phyloP scores from a whole-genome alignment of 2,113 vertebrate genomes.

The Tetraodon nigroviridis region DNA sequence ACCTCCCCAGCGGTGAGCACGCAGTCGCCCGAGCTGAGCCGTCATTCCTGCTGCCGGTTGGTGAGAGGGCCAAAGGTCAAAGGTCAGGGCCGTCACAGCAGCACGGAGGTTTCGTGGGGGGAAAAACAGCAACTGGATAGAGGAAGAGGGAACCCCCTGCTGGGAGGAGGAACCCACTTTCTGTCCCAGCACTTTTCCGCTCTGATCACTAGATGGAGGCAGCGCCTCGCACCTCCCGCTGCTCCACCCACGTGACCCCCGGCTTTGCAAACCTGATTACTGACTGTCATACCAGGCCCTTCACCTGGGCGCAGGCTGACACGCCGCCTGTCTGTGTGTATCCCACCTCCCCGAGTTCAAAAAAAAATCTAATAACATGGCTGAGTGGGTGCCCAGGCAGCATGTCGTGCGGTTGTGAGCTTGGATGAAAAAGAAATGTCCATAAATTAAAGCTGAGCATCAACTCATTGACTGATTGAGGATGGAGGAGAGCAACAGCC shows the following conservation, averaged over 20 bases:
- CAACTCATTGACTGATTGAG: constrained; percentile 44
- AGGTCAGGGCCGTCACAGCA: no score
- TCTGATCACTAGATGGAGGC: constrained; percentile 59
- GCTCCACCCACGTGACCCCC: constrained; percentile 17
- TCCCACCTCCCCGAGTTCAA: not conserved
- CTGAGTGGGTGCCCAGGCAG: constrained; percentile 66
- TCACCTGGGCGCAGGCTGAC: constrained; percentile 37
- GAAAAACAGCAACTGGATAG: constrained; percentile 29
- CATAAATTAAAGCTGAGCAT: constrained; percentile 66
- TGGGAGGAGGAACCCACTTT: constrained; percentile 11
- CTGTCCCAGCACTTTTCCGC: constrained; percentile 2
- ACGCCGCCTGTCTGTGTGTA: constrained; percentile 19
- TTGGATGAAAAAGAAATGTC: constrained; percentile 58
- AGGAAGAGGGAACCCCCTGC: constrained; percentile 10
- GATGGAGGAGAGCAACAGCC: constrained; percentile 41
- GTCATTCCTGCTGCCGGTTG: no score
- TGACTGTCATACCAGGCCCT: constrained; percentile 34
- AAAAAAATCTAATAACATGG: constrained; percentile 73
- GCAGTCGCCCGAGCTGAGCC: not conserved
- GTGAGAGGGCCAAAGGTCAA: no score
- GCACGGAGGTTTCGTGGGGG: not conserved
- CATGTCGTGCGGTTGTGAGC: constrained; percentile 64
- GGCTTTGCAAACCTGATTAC: constrained; percentile 45
- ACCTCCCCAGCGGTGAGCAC: constrained; percentile 19
- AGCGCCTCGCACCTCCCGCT: constrained; percentile 19